These are phyloP conservation scores for Popillia japonica DNA, from an alignment of 1,140 invertebrate genomes.

Conservation along the genomic window DNA sequence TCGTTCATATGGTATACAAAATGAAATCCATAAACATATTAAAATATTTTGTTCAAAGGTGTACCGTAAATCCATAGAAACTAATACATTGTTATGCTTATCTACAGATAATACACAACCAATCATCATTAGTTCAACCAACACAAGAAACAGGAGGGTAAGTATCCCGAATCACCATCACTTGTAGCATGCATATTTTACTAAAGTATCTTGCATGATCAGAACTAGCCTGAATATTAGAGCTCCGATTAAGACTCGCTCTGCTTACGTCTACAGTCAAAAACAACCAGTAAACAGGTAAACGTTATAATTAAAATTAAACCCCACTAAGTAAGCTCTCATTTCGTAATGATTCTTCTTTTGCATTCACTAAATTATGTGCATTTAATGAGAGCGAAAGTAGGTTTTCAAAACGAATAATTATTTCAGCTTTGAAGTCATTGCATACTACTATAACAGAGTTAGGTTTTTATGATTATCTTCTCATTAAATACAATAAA, in stretches of 20 bases:
- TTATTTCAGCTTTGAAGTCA: too few relatives aligned
- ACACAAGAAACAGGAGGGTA: conserved; percentile 53
- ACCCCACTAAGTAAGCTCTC: too few relatives aligned
- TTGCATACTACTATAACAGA: too few relatives aligned
- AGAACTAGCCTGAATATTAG: conserved; percentile 34
- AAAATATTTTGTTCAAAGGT: too few relatives aligned
- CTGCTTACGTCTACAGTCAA: background rate
- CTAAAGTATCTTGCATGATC: conserved; percentile 28
- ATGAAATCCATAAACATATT: too few relatives aligned
- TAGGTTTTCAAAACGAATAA: too few relatives aligned
- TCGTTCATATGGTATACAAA: too few relatives aligned
- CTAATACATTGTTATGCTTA: conserved; percentile 31
- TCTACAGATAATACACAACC: conserved; percentile 60
- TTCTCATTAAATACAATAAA: too few relatives aligned
- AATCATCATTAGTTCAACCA: conserved; percentile 52
- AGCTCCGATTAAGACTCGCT: background rate
- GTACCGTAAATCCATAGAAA: background rate
- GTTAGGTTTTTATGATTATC: too few relatives aligned
- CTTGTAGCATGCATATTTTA: background rate
- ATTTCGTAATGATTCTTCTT: too few relatives aligned
- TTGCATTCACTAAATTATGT: too few relatives aligned
- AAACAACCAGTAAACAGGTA: background rate
- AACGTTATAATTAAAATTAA: background rate
- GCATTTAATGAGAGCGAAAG: too few relatives aligned
- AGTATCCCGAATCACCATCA: conserved; percentile 42